Conservation (phyloP, 2,113 vertebrate genomes). For the Ivindomyrus marchei region DNA sequence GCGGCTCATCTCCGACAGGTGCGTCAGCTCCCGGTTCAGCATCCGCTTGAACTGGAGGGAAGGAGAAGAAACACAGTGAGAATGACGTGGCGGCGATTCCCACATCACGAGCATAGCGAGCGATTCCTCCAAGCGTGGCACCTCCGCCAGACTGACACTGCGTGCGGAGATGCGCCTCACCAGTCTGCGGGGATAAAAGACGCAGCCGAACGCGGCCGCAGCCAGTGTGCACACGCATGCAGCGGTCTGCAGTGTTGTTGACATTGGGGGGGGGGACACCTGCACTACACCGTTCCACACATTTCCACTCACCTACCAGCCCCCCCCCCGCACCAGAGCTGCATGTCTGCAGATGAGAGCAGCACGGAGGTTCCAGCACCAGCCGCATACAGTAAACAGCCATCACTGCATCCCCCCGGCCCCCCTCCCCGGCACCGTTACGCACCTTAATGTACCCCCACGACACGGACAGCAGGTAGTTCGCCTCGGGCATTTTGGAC, state of each 20-base stretch:
- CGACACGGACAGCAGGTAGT: slow-evolving; percentile 71
- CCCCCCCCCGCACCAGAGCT: not conserved
- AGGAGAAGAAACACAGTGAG: slow-evolving; percentile 11
- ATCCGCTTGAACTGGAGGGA: slow-evolving; percentile 84
- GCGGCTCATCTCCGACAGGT: slow-evolving; percentile 89
- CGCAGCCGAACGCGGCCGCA: not conserved
- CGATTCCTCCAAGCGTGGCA: not conserved
- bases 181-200: not conserved
- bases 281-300: too few relatives aligned
- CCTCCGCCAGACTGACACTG: not conserved
- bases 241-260: not conserved
- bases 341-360: slow-evolving; percentile 4
- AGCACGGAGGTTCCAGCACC: slow-evolving; percentile 12
- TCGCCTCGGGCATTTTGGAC: slow-evolving; percentile 75
- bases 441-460: slow-evolving; percentile 76
- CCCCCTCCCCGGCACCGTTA: slow-evolving; percentile 27
- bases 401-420: not conserved
- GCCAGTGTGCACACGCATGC: not conserved
- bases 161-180: not conserved
- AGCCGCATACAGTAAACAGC: slow-evolving; percentile 12
- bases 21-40: slow-evolving; percentile 88
- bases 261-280: not conserved
- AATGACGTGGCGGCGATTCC: not conserved
- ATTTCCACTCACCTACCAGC: not conserved
- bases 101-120: not conserved